Conservation (phyloP, 23 tunicate species). For the Halocynthia aurantium region DNA sequence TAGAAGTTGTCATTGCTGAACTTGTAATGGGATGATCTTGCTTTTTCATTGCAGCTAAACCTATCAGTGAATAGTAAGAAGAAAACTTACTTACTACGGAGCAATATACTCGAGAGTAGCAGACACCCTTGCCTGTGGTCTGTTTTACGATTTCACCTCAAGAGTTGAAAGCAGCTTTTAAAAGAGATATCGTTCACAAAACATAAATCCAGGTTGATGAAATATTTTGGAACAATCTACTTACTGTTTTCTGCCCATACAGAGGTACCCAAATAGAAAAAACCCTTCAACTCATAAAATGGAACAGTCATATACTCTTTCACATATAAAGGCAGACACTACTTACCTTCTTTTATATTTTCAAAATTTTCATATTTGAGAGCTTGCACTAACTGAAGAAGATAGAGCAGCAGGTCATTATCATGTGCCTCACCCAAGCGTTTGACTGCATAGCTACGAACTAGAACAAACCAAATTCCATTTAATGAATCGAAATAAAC, state of each 20-base stretch:
- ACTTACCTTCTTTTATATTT: slow-evolving; percentile 57
- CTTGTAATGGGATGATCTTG: background rate
- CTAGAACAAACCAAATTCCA: slow-evolving; percentile 7
- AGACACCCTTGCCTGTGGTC: too few relatives aligned
- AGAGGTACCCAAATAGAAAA: too few relatives aligned
- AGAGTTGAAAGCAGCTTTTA: too few relatives aligned
- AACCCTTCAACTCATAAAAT: too few relatives aligned
- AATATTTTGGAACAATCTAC: too few relatives aligned
- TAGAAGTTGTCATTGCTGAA: background rate
- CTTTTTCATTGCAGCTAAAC: slow-evolving; percentile 22
- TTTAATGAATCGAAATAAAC: background rate
- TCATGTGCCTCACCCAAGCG: slow-evolving; percentile 57
- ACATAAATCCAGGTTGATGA: too few relatives aligned
- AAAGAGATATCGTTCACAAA: too few relatives aligned
- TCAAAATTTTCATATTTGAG: slow-evolving; percentile 86
- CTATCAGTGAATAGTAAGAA: background rate
- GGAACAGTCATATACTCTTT: background rate
- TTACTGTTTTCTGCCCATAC: too few relatives aligned
- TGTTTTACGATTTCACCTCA: too few relatives aligned
- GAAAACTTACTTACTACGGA: too few relatives aligned
- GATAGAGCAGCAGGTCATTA: slow-evolving; percentile 79
- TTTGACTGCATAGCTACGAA: slow-evolving; percentile 88
- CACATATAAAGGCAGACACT: background rate
- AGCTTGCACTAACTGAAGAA: slow-evolving; percentile 97
- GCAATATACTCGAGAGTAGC: too few relatives aligned